Conservation (phyloP, 2,888 invertebrate species). For the Andrena hattorfiana region DNA sequence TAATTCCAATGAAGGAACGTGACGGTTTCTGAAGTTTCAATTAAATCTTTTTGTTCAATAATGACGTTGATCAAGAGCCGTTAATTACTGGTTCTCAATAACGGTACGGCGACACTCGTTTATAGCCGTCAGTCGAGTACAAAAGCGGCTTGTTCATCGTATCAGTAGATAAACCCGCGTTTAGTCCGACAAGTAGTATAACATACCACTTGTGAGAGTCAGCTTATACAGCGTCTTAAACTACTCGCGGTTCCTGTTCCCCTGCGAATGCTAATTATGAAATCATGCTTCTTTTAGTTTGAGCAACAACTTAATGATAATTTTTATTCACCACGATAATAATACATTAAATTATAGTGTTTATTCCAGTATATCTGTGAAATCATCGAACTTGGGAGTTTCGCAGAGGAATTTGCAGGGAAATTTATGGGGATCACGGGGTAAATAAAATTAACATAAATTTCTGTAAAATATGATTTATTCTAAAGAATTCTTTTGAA, state of each 20-base stretch:
- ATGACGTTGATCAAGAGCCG: neutral
- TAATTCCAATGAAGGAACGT: neutral
- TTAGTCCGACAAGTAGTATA: conserved; percentile 35
- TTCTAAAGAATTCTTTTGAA: neutral
- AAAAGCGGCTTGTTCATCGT: conserved; percentile 2
- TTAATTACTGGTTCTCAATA: neutral
- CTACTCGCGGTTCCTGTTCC: conserved; percentile 9
- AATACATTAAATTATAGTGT: neutral
- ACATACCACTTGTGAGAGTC: neutral
- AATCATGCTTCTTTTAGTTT: neutral
- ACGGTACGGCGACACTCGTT: neutral
- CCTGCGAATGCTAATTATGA: neutral
- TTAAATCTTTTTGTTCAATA: conserved; percentile 6
- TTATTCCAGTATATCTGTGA: neutral
- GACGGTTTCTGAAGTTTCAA: neutral
- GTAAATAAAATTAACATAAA: neutral
- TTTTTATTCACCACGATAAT: neutral
- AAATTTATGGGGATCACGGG: neutral
- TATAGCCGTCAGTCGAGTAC: neutral
- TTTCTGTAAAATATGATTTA: neutral
- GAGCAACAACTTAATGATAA: neutral
- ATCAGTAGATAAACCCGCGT: conserved; percentile 42
- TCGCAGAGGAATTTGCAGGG: neutral
- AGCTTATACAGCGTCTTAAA: conserved; percentile 10
- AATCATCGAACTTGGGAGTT: too few species aligned